phyloP scores from a whole-genome alignment of 2,113 vertebrate species.

The Apodemus sylvaticus region DNA sequence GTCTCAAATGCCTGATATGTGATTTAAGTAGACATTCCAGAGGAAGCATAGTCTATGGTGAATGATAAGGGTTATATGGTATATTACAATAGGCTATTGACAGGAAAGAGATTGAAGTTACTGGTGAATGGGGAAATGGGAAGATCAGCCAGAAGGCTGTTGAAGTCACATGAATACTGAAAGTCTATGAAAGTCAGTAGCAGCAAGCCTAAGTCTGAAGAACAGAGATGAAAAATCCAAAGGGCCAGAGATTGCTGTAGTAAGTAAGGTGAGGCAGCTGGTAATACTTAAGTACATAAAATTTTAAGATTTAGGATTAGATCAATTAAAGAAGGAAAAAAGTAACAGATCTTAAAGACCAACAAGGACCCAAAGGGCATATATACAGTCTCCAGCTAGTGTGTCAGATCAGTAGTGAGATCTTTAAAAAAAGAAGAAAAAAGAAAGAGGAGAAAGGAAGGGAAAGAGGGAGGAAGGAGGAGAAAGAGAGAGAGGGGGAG shows the following conservation, averaged over 20 bases:
- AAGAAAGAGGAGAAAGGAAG: no score
- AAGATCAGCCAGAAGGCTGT: not conserved
- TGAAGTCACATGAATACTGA: not conserved
- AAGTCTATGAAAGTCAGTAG: not conserved
- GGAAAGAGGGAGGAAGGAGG: no score
- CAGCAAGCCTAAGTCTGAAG: not conserved
- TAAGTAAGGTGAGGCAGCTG: not conserved
- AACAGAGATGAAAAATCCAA: not conserved
- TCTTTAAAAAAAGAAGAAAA: not conserved
- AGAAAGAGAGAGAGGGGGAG: fast-evolving
- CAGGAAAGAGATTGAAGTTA: not conserved
- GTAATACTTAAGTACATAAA: not conserved
- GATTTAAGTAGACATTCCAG: not conserved
- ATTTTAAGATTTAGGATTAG: not conserved
- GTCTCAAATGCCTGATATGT: not conserved
- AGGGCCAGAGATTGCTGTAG: not conserved
- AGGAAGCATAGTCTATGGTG: not conserved
- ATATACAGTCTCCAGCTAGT: not conserved
- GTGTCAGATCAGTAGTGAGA: not conserved
- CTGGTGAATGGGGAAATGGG: not conserved
- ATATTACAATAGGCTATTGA: not conserved
- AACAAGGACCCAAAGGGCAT: not conserved
- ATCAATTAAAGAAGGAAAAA: not conserved
- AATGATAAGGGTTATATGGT: not conserved
- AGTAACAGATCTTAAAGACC: not conserved